These are phyloP conservation scores for Caradrina kadenii DNA, from an alignment of 2,888 invertebrate species.

Conservation along the genomic window DNA sequence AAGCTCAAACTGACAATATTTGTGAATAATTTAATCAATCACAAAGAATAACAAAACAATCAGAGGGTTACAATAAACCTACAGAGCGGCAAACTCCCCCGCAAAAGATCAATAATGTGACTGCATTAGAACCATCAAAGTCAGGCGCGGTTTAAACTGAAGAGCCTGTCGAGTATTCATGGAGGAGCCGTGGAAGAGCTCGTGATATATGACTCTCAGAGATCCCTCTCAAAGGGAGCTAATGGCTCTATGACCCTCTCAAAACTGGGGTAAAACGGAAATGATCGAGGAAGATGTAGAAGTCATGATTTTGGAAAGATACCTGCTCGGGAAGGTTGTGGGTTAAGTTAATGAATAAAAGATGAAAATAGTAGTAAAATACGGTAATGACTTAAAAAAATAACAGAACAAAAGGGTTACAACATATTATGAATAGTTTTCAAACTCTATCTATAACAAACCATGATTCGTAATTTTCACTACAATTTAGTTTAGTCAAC, in stretches of 20 bases:
- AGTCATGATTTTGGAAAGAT: slow-evolving; percentile 32
- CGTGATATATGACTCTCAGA: slow-evolving; percentile 80
- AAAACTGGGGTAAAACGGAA: slow-evolving; percentile 65
- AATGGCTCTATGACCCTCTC: slow-evolving; percentile 78
- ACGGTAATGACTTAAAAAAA: too few species aligned
- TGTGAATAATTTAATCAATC: neutral
- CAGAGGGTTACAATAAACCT: slow-evolving; percentile 12
- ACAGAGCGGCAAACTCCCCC: slow-evolving; percentile 19
- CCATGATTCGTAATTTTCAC: neutral
- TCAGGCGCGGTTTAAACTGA: slow-evolving; percentile 65
- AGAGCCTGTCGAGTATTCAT: slow-evolving; percentile 70
- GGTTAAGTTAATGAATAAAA: slow-evolving; percentile 2
- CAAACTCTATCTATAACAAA: neutral
- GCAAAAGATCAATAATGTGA: slow-evolving; percentile 58
- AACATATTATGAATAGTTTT: neutral
- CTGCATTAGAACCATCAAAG: slow-evolving; percentile 66
- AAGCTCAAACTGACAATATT: neutral
- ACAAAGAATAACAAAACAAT: slow-evolving; percentile 10
- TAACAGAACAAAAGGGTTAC: neutral
- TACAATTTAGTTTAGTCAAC: neutral
- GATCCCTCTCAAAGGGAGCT: slow-evolving; percentile 71
- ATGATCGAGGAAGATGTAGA: slow-evolving; percentile 54
- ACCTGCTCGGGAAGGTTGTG: neutral
- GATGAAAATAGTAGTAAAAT: neutral
- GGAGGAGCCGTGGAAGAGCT: slow-evolving; percentile 68